Evolutionary conservation across 2,888 invertebrate species (phyloP), one percentile per base, ranked within the genome.

Genomic region (Thereva nobilitata): DNA sequence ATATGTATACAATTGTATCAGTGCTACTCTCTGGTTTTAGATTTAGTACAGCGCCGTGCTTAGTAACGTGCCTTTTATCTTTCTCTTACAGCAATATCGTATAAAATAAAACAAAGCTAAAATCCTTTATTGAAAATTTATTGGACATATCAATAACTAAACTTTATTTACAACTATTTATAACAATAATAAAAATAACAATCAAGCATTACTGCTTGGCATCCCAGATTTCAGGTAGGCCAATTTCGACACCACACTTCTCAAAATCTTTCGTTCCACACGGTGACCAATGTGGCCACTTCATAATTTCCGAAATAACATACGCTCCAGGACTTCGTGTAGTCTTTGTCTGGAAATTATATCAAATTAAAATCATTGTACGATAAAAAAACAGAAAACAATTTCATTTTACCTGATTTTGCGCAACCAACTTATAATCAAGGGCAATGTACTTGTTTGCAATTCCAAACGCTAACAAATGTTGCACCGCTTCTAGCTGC

Each of bases 241-340:
- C 78, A 67, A 80, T 65, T 68, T 80, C 80, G 64, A 64, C 72
- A 66, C 80, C 80, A 70, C 80, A 80, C 40, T 70, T 72, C 34
- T 74, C 74, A 41, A 74, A 72, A n/a, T 70, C 71, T 3, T 73
- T 55, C 71, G 74, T 74, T 59, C 77, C 74, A 68, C 80, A 80
- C 5, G 73, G 74, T 72, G 77, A 79, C 72, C 78, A 84, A 73
- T 84, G 82, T 1, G 82, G 82, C 83, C 84, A 85, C 6, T 76
- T 80, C 42, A 79, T 78, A 10, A 86, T 82, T 71, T 81, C 78
- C 37, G 78, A 76, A 66, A 81, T 83, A 1, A 85, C 79, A 74
- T 82, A 79, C 6, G 72, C 72, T 3, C 86, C 86, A 1, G 86
- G 86, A 75, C 85, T 85, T 38, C 74, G 72, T 1, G 83, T 82